These are phyloP conservation scores for Celastrina argiolus DNA, from an alignment of 2,888 invertebrate genomes.

Conservation along the genomic window DNA sequence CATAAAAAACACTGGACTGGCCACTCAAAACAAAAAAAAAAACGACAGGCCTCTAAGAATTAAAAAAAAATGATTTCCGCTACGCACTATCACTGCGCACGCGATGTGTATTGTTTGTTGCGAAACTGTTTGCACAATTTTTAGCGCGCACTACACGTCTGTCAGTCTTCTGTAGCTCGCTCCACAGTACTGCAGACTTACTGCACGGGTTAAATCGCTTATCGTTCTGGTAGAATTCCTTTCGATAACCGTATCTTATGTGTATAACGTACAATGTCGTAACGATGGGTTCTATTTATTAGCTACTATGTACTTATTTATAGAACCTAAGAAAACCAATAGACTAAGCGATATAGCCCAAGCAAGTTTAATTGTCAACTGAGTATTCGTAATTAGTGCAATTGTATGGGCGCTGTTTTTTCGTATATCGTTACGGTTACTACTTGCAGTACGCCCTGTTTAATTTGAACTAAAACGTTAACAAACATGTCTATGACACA, in stretches of 20 bases:
- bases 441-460: too few species aligned
- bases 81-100: not conserved
- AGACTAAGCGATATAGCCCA: too few species aligned
- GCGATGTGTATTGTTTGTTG: not conserved
- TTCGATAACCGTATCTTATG: slow-evolving; percentile 8
- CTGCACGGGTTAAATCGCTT: not conserved
- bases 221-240: slow-evolving; percentile 17
- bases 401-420: too few species aligned
- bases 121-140: not conserved
- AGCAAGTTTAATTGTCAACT: too few species aligned
- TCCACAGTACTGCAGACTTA: slow-evolving; percentile 8
- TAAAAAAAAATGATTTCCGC: not conserved
- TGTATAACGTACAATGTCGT: slow-evolving; percentile 10
- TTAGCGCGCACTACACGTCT: not conserved
- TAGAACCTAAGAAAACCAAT: too few species aligned
- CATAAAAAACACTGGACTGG: too few species aligned
- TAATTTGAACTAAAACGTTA: too few species aligned
- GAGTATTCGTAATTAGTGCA: too few species aligned
- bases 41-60: not conserved
- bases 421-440: too few species aligned
- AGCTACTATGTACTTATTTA: not conserved
- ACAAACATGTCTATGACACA: too few species aligned
- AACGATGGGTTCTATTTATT: slow-evolving; percentile 5
- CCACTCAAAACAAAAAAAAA: not conserved
- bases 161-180: not conserved